Base-by-base conservation (phyloP, 2,888 invertebrate genomes). In the Andrena dorsata region DNA sequence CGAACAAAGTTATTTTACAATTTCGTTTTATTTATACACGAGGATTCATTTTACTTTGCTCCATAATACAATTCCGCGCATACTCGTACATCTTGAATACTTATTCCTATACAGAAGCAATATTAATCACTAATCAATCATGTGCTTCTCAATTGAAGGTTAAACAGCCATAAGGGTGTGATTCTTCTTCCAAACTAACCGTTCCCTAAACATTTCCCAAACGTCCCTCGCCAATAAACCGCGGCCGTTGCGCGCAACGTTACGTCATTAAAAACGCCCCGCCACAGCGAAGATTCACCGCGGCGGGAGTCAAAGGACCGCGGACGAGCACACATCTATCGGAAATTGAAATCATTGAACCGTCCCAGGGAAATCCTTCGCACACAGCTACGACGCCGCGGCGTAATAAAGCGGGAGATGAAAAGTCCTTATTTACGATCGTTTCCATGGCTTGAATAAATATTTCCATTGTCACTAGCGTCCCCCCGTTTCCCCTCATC, bases 341-440 rank as follows among this genome's bases (percentile, higher is more conserved):
- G 30, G 16, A 58, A 75, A 69, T 78, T 56, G 53, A 58, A 69
- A 69, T 75, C 68, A 32, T 49, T 6, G 28, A 63, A 30, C 28
- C 32, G 53, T 56, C 3, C 56, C 32, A 23, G 5, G 10, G 13
- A 47, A 26, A 69, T 58, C 16, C 28, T 79, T 49, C 20, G 10
- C 28, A 26, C 16, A n/a, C 20, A 28, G 3, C 16, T 16, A 26
- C 28, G 30, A 68, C 10, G 16, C 49, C 20, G n/a, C 47, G 35
- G 28, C 20, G 30, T 49, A 65, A 76, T 70, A 70, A 70, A 69
- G 4, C 41, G 0, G 23, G 16, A 61, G 30, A 74, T 68, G 32
- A 51, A 56, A 47, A 30, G 41, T 77, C 51, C 65, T 77, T 77
- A 77, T 77, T 72, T 66, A 77, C 60, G 66, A 63, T 26, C 51